Evolutionary conservation across 2,113 vertebrate genomes (phyloP).

Genomic region (Baryphthengus martii): DNA sequence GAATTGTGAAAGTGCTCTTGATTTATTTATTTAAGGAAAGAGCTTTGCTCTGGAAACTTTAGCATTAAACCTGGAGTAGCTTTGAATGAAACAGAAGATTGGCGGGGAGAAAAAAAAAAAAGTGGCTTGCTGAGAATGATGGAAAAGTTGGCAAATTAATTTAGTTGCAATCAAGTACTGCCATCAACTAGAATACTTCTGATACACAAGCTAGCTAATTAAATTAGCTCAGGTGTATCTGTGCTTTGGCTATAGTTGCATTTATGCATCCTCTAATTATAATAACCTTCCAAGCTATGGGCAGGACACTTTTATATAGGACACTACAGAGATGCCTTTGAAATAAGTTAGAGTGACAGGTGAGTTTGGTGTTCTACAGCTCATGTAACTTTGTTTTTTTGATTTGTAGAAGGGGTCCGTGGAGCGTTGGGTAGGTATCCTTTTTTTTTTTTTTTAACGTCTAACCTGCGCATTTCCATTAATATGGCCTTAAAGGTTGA

Average conservation of each 20-base stretch:
- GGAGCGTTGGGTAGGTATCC: constrained; percentile 61
- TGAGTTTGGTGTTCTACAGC: constrained; percentile 51
- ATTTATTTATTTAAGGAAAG: not conserved
- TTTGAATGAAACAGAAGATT: not conserved
- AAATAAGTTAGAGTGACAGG: constrained; percentile 19
- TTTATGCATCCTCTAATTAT: not conserved
- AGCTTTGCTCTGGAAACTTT: not conserved
- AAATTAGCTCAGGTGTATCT: not conserved
- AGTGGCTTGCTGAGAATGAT: not conserved
- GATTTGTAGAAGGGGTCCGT: constrained; percentile 67
- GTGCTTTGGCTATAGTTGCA: not conserved
- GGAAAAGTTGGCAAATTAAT: not conserved
- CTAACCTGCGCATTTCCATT: constrained; percentile 32
- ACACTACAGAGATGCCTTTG: not conserved
- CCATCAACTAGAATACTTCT: not conserved
- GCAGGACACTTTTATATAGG: not conserved
- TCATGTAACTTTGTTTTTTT: constrained; percentile 65
- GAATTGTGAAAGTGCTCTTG: not conserved
- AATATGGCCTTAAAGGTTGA: constrained; percentile 45
- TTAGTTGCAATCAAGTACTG: not conserved
- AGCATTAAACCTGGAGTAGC: not conserved
- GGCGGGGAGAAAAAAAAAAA: not conserved
- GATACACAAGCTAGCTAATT: not conserved
- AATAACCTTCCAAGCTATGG: not conserved
- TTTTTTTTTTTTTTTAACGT: not conserved